Evolutionary conservation across 2,113 vertebrate genomes (phyloP).

Genomic region (Eretmochelys imbricata): DNA sequence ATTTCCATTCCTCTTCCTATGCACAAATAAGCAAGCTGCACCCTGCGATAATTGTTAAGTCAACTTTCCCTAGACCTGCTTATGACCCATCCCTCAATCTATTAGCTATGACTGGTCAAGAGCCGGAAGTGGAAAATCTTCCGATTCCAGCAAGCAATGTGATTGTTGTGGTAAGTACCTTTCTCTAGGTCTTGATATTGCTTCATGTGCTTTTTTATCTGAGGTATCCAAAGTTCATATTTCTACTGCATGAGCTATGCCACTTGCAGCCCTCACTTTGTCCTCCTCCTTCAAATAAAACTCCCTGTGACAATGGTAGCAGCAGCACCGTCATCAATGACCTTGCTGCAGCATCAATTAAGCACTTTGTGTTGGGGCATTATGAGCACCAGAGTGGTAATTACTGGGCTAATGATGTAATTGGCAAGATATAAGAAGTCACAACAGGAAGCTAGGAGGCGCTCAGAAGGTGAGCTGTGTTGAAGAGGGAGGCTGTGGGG

Average conservation of each 20-base stretch:
- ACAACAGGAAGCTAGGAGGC: background rate
- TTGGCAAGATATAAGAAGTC: background rate
- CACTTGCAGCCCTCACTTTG: background rate
- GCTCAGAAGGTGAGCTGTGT: background rate
- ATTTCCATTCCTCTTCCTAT: conserved; percentile 65
- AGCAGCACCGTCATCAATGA: background rate
- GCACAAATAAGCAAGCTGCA: conserved; percentile 71
- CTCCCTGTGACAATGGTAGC: background rate
- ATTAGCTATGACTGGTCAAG: conserved; percentile 77
- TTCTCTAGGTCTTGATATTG: background rate
- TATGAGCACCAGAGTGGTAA: background rate
- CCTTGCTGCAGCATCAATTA: background rate
- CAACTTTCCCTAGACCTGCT: conserved; percentile 77
- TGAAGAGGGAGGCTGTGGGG: background rate
- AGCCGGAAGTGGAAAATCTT: conserved; percentile 84
- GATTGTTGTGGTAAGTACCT: conserved; percentile 84
- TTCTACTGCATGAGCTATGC: background rate
- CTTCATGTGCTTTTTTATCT: background rate
- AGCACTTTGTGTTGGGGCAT: background rate
- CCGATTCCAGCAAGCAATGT: conserved; percentile 78
- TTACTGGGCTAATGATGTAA: background rate
- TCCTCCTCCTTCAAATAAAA: background rate
- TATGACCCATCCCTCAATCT: conserved; percentile 80
- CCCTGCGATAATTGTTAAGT: conserved; percentile 76
- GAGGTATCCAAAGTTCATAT: background rate